phyloP scores from a whole-genome alignment of 2,797 vertebrate genomes.

The Alosa sapidissima region DNA sequence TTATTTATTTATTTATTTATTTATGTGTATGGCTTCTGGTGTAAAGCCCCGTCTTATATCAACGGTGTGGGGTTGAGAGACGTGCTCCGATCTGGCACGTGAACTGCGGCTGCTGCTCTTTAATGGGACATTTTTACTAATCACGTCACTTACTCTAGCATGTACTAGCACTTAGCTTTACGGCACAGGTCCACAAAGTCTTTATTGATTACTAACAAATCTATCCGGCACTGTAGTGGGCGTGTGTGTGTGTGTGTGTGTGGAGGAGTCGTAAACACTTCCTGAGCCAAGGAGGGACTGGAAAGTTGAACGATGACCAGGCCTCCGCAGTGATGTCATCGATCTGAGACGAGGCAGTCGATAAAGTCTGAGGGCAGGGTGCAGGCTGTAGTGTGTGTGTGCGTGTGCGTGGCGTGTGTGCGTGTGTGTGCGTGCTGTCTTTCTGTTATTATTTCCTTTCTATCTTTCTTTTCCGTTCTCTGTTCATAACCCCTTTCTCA shows the following conservation, averaged over 20 bases:
- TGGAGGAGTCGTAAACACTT: background rate
- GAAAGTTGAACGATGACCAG: slow-evolving; percentile 19
- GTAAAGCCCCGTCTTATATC: background rate
- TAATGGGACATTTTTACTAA: slow-evolving; percentile 26
- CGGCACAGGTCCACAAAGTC: slow-evolving; percentile 2
- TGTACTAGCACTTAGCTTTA: slow-evolving; percentile 36
- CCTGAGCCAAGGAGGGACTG: background rate
- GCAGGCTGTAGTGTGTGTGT: slow-evolving; percentile 15
- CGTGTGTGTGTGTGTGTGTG: background rate
- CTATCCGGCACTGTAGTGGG: background rate
- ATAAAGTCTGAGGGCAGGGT: slow-evolving; percentile 13
- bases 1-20: too few species aligned
- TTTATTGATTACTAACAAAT: slow-evolving; percentile 35
- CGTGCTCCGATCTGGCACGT: background rate
- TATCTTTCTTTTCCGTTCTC: too few species aligned
- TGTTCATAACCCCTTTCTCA: too few species aligned
- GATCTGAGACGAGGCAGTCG: slow-evolving; percentile 38
- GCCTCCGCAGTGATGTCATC: slow-evolving; percentile 35
- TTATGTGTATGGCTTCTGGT: background rate
- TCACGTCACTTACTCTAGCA: slow-evolving; percentile 25
- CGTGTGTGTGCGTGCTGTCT: background rate
- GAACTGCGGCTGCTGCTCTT: background rate
- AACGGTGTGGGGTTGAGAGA: background rate
- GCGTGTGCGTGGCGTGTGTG: slow-evolving; percentile 6
- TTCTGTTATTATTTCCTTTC: background rate